Evolutionary conservation across 2,113 vertebrate species (phyloP), one percentile per base, ranked within the genome.

Genomic region (Cyanoramphus novaezelandiae): DNA sequence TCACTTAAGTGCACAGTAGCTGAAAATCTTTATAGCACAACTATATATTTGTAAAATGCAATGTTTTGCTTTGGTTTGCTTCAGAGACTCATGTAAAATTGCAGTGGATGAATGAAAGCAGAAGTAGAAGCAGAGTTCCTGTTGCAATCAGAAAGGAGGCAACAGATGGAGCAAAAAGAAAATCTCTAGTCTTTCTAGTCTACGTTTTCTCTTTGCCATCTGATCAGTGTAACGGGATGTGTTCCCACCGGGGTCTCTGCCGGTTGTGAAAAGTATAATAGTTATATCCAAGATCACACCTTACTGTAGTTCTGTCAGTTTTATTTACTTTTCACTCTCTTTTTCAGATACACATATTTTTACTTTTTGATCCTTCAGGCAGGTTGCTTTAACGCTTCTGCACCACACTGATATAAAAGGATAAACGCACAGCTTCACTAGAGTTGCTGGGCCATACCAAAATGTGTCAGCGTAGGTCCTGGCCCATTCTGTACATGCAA

Each of bases 101-200:
- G 65, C 53, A 76, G 41, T 68, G n/a, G 75, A 52, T 84, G 53
- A 97, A 83, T 69, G 83, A 88, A 90, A 88, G 68, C 75, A 93
- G 82, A 86, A 91, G 63, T 87, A 62, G 82, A 70, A 86, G 72
- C 27, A 68, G 62, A 63, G 60, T 95, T 97, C 65, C 37, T 91
- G 68, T 90, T 82, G 43, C 52, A 86, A 0, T 74, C 85, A 90
- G 80, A 89, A 90, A 74, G 59, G 81, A 94, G 53, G 50, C 72
- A 62, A 77, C 69, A 94, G 88, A 90, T 69, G 95, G 86, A 87
- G 13, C 47, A 82, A 81, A 93, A 52, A 92, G 55, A 79, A 82
- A 77, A 63, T 81, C 55, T 85, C 31, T 52, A 4, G 17, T 67
- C 14, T 90, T 94, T 93, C 35, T 70, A 50, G 57, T 78, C 27